Conservation (phyloP, 2,113 vertebrate genomes). For the Todiramphus saurophagus region DNA sequence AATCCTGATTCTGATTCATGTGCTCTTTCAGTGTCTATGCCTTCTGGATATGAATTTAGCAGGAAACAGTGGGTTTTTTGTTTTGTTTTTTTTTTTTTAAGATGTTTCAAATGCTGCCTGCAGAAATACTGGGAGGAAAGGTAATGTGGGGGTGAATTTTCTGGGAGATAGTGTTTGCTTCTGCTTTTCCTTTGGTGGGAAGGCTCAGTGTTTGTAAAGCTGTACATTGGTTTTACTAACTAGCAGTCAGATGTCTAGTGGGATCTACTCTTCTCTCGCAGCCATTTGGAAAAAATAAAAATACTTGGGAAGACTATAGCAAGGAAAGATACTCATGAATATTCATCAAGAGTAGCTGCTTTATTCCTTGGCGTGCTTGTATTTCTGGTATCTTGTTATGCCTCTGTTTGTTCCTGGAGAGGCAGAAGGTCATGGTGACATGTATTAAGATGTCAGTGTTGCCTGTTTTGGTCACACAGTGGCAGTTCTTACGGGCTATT, state of each 20-base stretch:
- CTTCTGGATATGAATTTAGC: background rate
- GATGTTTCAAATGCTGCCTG: background rate
- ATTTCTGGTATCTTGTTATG: background rate
- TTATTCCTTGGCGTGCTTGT: background rate
- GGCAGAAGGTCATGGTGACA: background rate
- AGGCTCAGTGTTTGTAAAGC: background rate
- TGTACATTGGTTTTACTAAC: background rate
- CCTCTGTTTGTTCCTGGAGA: background rate
- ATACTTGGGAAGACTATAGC: background rate
- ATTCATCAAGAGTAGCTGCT: background rate
- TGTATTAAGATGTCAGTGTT: accelerated
- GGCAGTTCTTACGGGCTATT: background rate
- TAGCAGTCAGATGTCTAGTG: background rate
- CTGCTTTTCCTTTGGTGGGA: background rate
- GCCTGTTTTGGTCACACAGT: background rate
- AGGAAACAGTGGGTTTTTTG: background rate
- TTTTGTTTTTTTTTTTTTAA: background rate
- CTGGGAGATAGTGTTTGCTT: background rate
- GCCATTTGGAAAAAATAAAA: background rate
- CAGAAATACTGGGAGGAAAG: background rate
- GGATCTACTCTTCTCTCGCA: background rate
- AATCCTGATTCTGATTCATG: background rate
- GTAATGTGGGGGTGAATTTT: accelerated
- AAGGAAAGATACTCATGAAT: accelerated
- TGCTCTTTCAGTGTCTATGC: background rate